phyloP scores from a whole-genome alignment of 2,888 invertebrate genomes.

The Xestia ashworthii region DNA sequence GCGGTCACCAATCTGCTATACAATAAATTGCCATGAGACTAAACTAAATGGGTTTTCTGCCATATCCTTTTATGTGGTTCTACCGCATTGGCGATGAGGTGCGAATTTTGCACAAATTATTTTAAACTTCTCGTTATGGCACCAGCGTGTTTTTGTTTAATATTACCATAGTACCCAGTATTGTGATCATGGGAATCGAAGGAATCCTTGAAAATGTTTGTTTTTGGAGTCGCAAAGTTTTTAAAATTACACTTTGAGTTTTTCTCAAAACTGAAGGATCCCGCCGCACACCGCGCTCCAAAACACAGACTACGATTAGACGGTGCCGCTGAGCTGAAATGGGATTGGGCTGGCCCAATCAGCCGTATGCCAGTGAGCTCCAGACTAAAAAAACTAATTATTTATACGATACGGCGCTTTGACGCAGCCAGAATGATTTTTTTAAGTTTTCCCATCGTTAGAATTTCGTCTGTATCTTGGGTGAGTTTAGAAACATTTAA shows the following conservation, averaged over 20 bases:
- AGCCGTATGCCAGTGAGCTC: background rate
- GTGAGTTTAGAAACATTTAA: background rate
- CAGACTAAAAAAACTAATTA: background rate
- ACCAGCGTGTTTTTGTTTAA: constrained; percentile 54
- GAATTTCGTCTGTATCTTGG: background rate
- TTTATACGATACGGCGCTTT: too few species aligned
- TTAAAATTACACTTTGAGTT: constrained; percentile 44
- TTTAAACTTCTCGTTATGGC: constrained; percentile 56
- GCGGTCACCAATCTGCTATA: too few species aligned
- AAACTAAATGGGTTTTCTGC: constrained; percentile 27
- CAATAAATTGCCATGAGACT: too few species aligned
- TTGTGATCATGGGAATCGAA: constrained; percentile 56
- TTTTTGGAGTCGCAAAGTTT: constrained; percentile 48
- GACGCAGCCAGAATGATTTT: background rate
- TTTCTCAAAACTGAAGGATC: background rate
- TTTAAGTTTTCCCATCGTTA: background rate
- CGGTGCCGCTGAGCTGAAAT: background rate
- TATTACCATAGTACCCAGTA: constrained; percentile 52
- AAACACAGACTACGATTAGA: background rate
- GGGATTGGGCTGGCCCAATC: background rate
- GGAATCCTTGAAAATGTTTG: constrained; percentile 43
- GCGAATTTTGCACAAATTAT: constrained; percentile 64
- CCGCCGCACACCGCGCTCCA: background rate
- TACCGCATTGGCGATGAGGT: constrained; percentile 54
- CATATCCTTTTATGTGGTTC: constrained; percentile 2